These are phyloP conservation scores for Myotis vivesi DNA, from an alignment of 2,797 vertebrate genomes.

Conservation along the genomic window DNA sequence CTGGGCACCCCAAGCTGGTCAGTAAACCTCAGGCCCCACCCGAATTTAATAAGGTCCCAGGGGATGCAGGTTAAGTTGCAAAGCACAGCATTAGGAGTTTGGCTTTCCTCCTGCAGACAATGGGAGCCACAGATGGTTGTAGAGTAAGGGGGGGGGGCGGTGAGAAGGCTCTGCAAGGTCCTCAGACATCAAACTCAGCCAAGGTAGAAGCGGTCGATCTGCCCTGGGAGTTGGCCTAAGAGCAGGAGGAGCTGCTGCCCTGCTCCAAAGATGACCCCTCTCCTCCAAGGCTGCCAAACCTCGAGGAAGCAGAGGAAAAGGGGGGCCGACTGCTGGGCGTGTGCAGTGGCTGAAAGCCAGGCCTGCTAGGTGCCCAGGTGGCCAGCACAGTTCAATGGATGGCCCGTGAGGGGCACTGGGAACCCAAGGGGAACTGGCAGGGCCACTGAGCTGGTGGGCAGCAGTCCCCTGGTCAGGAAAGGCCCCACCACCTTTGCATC, in stretches of 20 bases:
- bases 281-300: background rate
- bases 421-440: background rate
- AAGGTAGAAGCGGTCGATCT: background rate
- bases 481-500: fast-evolving
- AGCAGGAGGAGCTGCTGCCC: background rate
- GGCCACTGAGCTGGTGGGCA: background rate
- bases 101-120: background rate
- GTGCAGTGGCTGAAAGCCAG: background rate
- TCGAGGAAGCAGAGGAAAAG: background rate
- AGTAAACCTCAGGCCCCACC: background rate
- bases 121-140: background rate
- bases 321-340: background rate
- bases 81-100: background rate
- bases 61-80: background rate
- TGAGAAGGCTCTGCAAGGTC: background rate
- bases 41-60: background rate
- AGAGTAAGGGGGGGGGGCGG: background rate
- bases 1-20: fast-evolving
- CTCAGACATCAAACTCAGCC: background rate
- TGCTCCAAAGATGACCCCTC: background rate
- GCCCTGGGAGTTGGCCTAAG: background rate
- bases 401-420: background rate
- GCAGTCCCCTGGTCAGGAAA: background rate
- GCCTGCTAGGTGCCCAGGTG: background rate
- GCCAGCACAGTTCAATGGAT: background rate